These are phyloP conservation scores for Austrolebias charrua DNA, from an alignment of 2,797 vertebrate genomes.

Conservation along the genomic window DNA sequence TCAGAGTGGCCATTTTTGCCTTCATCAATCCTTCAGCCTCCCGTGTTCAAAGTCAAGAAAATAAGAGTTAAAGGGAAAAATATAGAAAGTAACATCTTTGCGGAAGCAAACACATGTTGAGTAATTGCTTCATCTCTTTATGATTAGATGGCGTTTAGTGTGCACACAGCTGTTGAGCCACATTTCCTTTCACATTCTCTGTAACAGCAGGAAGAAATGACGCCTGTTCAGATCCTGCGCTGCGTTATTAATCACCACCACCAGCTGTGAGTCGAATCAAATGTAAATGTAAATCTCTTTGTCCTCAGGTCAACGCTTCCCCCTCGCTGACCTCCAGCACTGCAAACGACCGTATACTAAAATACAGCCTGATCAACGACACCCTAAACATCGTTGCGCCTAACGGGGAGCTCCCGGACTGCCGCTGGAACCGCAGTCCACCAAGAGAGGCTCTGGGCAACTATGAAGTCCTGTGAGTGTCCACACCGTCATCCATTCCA, in stretches of 20 bases:
- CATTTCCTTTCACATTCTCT: slow-evolving; percentile 44
- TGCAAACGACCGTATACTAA: slow-evolving; percentile 95
- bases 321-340: slow-evolving; percentile 98
- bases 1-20: slow-evolving; percentile 8
- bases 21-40: slow-evolving; percentile 9
- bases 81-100: too few species aligned
- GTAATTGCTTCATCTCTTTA: too few species aligned
- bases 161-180: background rate
- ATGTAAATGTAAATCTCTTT: slow-evolving; percentile 8
- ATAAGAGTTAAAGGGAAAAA: too few species aligned
- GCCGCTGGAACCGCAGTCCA: slow-evolving; percentile 92
- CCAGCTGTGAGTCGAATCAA: background rate
- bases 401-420: slow-evolving; percentile 93
- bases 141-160: too few species aligned
- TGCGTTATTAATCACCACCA: slow-evolving; percentile 7
- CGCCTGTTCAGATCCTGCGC: slow-evolving; percentile 4
- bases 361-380: slow-evolving; percentile 98
- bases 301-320: slow-evolving; percentile 91
- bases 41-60: too few species aligned
- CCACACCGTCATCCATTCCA: too few species aligned
- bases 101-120: too few species aligned
- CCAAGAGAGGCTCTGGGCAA: slow-evolving; percentile 92
- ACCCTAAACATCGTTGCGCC: slow-evolving; percentile 96
- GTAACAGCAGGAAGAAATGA: slow-evolving; percentile 15
- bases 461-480: slow-evolving; percentile 96